Evolutionary conservation across 2,113 vertebrate genomes (phyloP).

Genomic region (Tyto alba): DNA sequence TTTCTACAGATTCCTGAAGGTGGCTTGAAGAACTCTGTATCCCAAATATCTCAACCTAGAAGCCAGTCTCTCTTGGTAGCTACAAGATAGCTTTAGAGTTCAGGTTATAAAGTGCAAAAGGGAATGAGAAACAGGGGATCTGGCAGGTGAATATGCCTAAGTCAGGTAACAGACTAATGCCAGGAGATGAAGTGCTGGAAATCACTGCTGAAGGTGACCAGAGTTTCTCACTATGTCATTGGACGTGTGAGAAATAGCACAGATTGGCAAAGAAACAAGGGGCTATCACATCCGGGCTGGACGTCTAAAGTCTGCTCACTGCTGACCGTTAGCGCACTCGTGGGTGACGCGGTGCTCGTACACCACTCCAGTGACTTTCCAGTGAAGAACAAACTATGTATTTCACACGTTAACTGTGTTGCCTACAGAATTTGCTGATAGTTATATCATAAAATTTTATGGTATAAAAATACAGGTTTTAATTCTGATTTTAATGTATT

Average conservation of each 20-base stretch:
- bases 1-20: constrained; percentile 55
- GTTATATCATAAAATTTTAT: constrained; percentile 49
- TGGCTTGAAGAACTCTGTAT: constrained; percentile 49
- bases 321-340: neutral
- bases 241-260: constrained; percentile 46
- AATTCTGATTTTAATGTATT: constrained; percentile 60
- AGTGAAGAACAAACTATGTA: constrained; percentile 9
- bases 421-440: constrained; percentile 50
- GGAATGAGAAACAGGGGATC: constrained; percentile 49
- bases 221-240: constrained; percentile 27
- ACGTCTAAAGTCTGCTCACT: neutral
- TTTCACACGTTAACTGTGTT: constrained; percentile 13
- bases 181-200: constrained; percentile 64
- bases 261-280: constrained; percentile 53
- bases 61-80: constrained; percentile 40
- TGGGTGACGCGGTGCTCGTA: neutral
- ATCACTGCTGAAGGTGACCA: constrained; percentile 58
- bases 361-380: constrained; percentile 36
- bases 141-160: constrained; percentile 37
- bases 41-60: constrained; percentile 39
- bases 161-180: constrained; percentile 47
- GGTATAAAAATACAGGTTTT: constrained; percentile 47
- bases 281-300: neutral
- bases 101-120: constrained; percentile 54
- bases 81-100: constrained; percentile 51